These are phyloP conservation scores for Sipha maydis DNA, from an alignment of 2,888 invertebrate species.

Conservation along the genomic window DNA sequence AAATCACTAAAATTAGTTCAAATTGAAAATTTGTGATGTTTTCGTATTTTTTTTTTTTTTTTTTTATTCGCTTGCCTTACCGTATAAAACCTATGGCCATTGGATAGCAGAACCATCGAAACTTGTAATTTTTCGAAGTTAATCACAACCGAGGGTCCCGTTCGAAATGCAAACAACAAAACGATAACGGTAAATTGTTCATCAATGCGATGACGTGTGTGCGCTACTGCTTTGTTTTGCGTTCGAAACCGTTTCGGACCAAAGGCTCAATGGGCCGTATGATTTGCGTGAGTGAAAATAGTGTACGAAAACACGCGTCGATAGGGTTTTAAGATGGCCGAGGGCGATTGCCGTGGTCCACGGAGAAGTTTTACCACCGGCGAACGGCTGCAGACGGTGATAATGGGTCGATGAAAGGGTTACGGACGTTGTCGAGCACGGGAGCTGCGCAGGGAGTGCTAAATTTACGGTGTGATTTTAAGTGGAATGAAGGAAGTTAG, in stretches of 20 bases:
- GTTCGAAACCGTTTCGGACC: neutral
- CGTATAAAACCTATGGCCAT: too few species aligned
- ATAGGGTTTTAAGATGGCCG: neutral
- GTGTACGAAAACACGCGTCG: neutral
- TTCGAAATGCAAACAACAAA: too few species aligned
- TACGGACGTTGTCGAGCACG: neutral
- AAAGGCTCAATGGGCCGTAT: neutral
- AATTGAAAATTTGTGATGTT: too few species aligned
- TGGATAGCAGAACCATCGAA: too few species aligned
- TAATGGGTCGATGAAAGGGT: conserved; percentile 59
- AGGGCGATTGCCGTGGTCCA: neutral
- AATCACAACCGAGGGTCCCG: too few species aligned
- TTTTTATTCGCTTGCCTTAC: too few species aligned
- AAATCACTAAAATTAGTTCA: too few species aligned
- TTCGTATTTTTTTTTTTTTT: too few species aligned
- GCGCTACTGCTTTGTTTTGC: neutral
- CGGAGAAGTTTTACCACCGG: neutral
- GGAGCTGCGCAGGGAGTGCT: neutral
- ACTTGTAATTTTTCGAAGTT: too few species aligned
- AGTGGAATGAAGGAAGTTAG: conserved; percentile 26
- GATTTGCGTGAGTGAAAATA: neutral
- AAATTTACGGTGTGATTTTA: conserved; percentile 53
- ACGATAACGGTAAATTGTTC: too few species aligned
- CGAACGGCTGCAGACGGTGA: neutral
- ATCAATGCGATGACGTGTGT: neutral